These are phyloP conservation scores for Esox lucius DNA, from an alignment of 2,797 vertebrate species.

Conservation along the genomic window DNA sequence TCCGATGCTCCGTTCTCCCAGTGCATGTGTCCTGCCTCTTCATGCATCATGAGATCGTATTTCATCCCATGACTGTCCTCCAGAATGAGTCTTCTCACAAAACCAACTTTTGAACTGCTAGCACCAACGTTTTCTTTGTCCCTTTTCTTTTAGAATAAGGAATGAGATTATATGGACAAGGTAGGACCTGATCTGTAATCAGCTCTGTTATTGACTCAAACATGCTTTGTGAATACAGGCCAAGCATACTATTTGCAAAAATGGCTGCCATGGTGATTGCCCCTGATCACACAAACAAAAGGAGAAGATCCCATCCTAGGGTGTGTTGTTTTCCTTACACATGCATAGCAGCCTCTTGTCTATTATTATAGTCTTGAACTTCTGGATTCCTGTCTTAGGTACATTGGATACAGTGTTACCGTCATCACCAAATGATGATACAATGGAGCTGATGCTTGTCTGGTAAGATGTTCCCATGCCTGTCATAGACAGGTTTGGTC, in stretches of 20 bases:
- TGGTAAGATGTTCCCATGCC: slow-evolving; percentile 33
- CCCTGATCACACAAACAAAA: not conserved
- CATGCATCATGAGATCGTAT: too few relatives aligned
- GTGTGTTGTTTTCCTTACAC: slow-evolving; percentile 11
- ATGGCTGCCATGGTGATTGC: slow-evolving; percentile 30
- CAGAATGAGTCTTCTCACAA: too few relatives aligned
- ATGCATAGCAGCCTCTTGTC: slow-evolving; percentile 19
- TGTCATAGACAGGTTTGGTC: slow-evolving; percentile 12
- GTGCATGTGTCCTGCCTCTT: too few relatives aligned
- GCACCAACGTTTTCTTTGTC: too few relatives aligned
- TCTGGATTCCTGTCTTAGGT: slow-evolving; percentile 51
- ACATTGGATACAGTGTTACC: not conserved
- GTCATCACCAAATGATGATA: slow-evolving; percentile 3
- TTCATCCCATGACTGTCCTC: too few relatives aligned
- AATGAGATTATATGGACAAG: not conserved
- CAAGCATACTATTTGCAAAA: slow-evolving; percentile 37
- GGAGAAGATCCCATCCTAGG: not conserved
- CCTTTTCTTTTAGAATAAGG: too few relatives aligned
- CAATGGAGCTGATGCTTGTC: slow-evolving; percentile 16
- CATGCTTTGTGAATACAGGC: not conserved
- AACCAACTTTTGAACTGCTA: too few relatives aligned
- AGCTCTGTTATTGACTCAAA: not conserved
- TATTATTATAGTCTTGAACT: slow-evolving; percentile 56
- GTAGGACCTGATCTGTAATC: too few relatives aligned
- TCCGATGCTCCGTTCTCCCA: too few relatives aligned